Conservation (phyloP, 2,113 vertebrate species). For the Apteryx owenii region DNA sequence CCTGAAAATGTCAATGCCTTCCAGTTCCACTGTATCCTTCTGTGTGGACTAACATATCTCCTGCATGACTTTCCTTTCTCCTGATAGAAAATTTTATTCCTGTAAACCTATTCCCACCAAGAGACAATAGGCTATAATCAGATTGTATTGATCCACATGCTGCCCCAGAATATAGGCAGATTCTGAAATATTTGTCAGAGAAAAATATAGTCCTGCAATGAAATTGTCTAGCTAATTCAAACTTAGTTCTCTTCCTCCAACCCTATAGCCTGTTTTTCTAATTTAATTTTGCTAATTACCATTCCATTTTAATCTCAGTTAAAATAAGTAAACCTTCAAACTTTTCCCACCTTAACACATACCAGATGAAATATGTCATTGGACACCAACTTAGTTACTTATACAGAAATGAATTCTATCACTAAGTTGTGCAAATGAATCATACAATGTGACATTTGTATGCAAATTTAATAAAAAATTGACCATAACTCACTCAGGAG, state of each 20-base stretch:
- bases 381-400: not conserved
- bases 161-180: not conserved
- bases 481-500: not conserved
- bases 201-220: not conserved
- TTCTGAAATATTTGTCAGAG: not conserved
- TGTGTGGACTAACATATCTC: not conserved
- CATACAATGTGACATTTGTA: not conserved
- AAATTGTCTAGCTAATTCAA: not conserved
- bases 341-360: not conserved
- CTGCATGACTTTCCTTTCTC: too few relatives aligned
- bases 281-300: not conserved
- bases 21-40: not conserved
- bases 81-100: not conserved
- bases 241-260: not conserved
- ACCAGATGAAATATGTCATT: not conserved
- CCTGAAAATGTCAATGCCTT: not conserved
- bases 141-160: not conserved
- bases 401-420: not conserved
- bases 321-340: not conserved
- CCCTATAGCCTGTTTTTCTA: not conserved
- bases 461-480: conserved; percentile 8
- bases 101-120: not conserved
- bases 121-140: not conserved
- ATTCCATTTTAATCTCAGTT: not conserved
- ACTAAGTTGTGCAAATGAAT: not conserved